Conservation (phyloP, 2,888 invertebrate species). For the Athripsodes cinereus region DNA sequence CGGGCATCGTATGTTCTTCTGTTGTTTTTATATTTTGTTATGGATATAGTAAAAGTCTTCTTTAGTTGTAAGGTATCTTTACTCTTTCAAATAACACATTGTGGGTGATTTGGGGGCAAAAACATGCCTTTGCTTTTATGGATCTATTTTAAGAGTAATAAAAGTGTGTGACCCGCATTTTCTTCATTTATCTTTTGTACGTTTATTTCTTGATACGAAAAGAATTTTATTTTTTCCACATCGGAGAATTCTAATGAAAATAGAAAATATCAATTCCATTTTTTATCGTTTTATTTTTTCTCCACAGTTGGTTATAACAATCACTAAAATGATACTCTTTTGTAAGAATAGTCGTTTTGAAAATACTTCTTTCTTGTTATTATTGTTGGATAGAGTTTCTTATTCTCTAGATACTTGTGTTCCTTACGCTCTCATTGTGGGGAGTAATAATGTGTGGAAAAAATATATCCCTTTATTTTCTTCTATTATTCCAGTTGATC, state of each 20-base stretch:
- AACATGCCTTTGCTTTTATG: conserved; percentile 14
- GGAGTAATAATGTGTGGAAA: too few species aligned
- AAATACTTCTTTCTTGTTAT: too few species aligned
- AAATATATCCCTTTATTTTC: too few species aligned
- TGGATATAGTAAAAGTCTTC: neutral
- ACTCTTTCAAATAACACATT: neutral
- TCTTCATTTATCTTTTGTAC: conserved; percentile 1
- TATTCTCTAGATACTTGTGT: too few species aligned
- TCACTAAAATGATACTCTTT: too few species aligned
- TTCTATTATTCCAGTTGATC: too few species aligned
- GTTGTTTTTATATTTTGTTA: neutral
- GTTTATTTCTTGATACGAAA: neutral
- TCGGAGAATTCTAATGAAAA: conserved; percentile 1
- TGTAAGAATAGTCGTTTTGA: too few species aligned
- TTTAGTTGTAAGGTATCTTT: neutral
- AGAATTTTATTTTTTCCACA: conserved; percentile 1
- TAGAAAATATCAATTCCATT: conserved; percentile 1
- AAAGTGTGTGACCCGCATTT: conserved; percentile 6
- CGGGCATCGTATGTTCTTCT: too few species aligned
- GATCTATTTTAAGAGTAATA: conserved; percentile 14
- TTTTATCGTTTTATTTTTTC: neutral
- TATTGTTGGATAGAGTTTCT: too few species aligned
- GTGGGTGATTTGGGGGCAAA: conserved; percentile 1
- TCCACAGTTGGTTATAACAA: too few species aligned
- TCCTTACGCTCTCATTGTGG: too few species aligned